These are phyloP conservation scores for Rhadinocentrus ornatus DNA, from an alignment of 2,797 vertebrate species.

Conservation along the genomic window DNA sequence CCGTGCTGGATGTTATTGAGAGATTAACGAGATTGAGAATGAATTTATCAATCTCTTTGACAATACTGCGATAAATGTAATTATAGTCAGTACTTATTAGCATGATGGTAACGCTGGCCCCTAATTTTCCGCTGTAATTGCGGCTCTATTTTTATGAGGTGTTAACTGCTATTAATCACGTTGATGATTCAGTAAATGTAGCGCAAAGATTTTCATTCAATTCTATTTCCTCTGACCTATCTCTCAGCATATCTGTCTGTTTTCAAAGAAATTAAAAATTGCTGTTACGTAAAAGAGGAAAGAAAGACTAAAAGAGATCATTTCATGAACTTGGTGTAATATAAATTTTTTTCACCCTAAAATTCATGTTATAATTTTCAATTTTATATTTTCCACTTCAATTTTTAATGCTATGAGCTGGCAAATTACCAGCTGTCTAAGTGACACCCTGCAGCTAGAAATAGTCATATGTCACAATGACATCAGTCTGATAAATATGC, in stretches of 20 bases:
- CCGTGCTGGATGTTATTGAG: conserved; percentile 76
- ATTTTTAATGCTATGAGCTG: conserved; percentile 56
- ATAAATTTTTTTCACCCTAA: conserved; percentile 56
- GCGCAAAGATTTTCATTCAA: conserved; percentile 78
- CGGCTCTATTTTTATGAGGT: conserved; percentile 83
- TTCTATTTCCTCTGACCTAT: conserved; percentile 79
- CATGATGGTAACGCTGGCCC: conserved; percentile 80
- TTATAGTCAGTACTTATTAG: conserved; percentile 84
- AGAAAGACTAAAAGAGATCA: conserved; percentile 32
- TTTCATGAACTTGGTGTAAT: conserved; percentile 65
- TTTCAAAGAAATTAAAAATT: conserved; percentile 73
- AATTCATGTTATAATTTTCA: conserved; percentile 73
- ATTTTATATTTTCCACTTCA: conserved; percentile 63
- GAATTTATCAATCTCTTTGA: conserved; percentile 85
- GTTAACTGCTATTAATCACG: conserved; percentile 84
- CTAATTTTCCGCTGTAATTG: conserved; percentile 85
- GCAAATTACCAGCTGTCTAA: conserved; percentile 64
- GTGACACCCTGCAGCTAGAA: conserved; percentile 49
- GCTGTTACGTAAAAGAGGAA: conserved; percentile 67
- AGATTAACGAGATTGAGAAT: conserved; percentile 81
- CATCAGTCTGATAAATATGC: conserved; percentile 49
- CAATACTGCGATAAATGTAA: conserved; percentile 75
- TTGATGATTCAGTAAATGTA: conserved; percentile 85
- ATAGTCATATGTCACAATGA: conserved; percentile 47
- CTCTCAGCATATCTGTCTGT: conserved; percentile 71